Evolutionary conservation across 2,797 vertebrate genomes (phyloP).

Genomic region (Eulemur albifrons): DNA sequence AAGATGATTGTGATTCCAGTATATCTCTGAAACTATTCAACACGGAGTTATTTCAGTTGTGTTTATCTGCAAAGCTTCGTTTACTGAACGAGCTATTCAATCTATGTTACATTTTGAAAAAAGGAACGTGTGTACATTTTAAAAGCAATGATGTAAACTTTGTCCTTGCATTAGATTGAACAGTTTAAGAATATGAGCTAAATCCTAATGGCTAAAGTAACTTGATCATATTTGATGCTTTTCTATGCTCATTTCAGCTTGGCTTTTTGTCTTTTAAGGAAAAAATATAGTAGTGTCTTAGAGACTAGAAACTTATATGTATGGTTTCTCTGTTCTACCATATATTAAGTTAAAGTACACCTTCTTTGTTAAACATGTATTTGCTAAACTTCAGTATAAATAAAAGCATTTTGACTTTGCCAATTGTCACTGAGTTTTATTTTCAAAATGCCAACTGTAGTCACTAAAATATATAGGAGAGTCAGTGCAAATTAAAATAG

Average conservation of each 20-base stretch:
- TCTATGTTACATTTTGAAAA: slow-evolving; percentile 85
- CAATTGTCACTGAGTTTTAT: slow-evolving; percentile 55
- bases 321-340: slow-evolving; percentile 88
- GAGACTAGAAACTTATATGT: slow-evolving; percentile 85
- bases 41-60: slow-evolving; percentile 84
- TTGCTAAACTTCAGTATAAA: slow-evolving; percentile 91
- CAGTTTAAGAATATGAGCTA: slow-evolving; percentile 81
- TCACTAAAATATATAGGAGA: neutral
- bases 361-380: slow-evolving; percentile 91
- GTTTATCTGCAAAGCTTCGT: slow-evolving; percentile 87
- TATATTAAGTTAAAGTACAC: slow-evolving; percentile 90
- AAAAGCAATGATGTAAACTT: slow-evolving; percentile 86
- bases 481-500: neutral
- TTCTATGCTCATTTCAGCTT: slow-evolving; percentile 84
- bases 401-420: slow-evolving; percentile 88
- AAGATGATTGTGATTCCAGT: slow-evolving; percentile 79
- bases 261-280: slow-evolving; percentile 84
- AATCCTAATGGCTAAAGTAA: slow-evolving; percentile 79
- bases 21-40: slow-evolving; percentile 84
- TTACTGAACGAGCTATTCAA: slow-evolving; percentile 86
- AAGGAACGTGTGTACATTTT: slow-evolving; percentile 86
- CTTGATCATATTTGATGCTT: slow-evolving; percentile 80
- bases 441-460: neutral
- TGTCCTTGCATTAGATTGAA: slow-evolving; percentile 84
- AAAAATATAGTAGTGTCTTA: slow-evolving; percentile 86